These are phyloP conservation scores for Ophthalmotilapia sp. DNA, from an alignment of 2,113 vertebrate species.

Conservation along the genomic window DNA sequence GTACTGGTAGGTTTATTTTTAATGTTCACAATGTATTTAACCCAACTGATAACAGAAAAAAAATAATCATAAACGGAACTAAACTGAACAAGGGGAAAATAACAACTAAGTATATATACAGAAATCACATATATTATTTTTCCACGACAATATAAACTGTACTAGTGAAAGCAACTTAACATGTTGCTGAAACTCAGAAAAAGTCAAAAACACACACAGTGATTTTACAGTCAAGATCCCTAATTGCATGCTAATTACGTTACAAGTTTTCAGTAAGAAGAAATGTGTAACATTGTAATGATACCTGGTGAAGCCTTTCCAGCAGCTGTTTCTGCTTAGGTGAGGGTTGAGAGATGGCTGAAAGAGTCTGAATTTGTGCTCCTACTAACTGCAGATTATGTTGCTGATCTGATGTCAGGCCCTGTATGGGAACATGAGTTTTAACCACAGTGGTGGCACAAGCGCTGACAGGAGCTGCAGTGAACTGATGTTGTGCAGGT, in stretches of 20 bases:
- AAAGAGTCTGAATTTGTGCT: constrained; percentile 77
- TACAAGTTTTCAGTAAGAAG: not conserved
- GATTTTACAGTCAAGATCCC: not conserved
- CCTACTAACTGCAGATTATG: constrained; percentile 81
- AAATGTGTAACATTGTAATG: not conserved
- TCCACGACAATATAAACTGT: not conserved
- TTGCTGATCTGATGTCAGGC: constrained; percentile 77
- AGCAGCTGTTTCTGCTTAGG: constrained; percentile 82
- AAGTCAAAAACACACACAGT: not conserved
- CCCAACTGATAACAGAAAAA: not conserved
- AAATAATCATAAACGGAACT: not conserved
- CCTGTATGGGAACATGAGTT: constrained; percentile 66
- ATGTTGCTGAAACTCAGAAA: not conserved
- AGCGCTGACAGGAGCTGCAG: constrained; percentile 30
- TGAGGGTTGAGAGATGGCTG: constrained; percentile 70
- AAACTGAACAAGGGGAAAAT: not conserved
- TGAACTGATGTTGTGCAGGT: constrained; percentile 74
- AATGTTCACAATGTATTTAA: not conserved
- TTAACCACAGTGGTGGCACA: constrained; percentile 57
- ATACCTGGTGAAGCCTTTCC: constrained; percentile 88
- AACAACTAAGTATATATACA: not conserved
- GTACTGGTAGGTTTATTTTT: not conserved
- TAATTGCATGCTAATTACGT: fast-evolving
- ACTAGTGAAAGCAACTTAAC: not conserved
- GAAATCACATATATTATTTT: not conserved